Conservation (phyloP, 2,113 vertebrate genomes). For the Plecotus auritus region DNA sequence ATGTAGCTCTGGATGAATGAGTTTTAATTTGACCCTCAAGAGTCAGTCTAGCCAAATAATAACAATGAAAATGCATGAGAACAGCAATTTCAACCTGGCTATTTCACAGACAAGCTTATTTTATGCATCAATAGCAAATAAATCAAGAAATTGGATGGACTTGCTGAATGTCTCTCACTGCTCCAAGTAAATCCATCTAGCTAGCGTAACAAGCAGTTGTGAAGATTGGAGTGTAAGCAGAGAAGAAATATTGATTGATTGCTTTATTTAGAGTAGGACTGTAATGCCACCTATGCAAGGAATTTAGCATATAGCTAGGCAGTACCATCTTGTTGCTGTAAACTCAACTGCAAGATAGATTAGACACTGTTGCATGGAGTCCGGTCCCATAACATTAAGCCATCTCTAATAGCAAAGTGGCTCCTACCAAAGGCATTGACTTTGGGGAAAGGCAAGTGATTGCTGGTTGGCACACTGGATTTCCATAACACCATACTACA, state of each 20-base stretch:
- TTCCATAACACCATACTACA: neutral
- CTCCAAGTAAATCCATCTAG: slow-evolving; percentile 83
- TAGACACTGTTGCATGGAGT: slow-evolving; percentile 46
- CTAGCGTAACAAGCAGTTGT: slow-evolving; percentile 77
- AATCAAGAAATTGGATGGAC: slow-evolving; percentile 86
- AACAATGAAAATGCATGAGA: slow-evolving; percentile 88
- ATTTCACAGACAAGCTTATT: slow-evolving; percentile 87
- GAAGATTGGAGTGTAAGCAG: slow-evolving; percentile 79
- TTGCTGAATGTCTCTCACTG: slow-evolving; percentile 83
- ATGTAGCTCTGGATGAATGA: slow-evolving; percentile 79
- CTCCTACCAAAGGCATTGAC: neutral
- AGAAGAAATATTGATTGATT: slow-evolving; percentile 83
- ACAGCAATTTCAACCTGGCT: slow-evolving; percentile 84
- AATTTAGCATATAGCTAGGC: slow-evolving; percentile 68
- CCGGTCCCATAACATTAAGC: neutral
- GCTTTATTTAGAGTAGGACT: slow-evolving; percentile 80
- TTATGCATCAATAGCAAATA: slow-evolving; percentile 87
- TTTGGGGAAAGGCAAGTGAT: slow-evolving; percentile 23
- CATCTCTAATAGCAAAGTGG: slow-evolving; percentile 31
- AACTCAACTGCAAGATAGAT: slow-evolving; percentile 55
- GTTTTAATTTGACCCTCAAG: slow-evolving; percentile 86
- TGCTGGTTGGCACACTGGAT: neutral
- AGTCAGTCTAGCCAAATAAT: slow-evolving; percentile 83
- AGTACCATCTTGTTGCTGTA: slow-evolving; percentile 62
- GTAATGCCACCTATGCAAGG: slow-evolving; percentile 66